Conservation (phyloP, 2,113 vertebrate genomes). For the Ceuthmochares aereus region DNA sequence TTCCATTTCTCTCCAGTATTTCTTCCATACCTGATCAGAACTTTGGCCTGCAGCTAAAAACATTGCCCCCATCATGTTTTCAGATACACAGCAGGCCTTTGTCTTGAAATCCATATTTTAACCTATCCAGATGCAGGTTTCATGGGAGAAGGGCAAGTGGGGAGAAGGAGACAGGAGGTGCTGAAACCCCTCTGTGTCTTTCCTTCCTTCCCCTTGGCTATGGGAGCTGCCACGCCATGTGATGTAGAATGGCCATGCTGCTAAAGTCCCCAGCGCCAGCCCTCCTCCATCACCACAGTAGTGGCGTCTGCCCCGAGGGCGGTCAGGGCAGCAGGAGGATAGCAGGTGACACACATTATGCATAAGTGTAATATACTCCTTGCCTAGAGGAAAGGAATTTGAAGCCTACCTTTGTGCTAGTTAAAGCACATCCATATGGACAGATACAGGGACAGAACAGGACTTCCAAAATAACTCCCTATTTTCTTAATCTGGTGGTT, state of each 20-base stretch:
- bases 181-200: not conserved
- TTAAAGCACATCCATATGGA: not conserved
- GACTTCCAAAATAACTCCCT: not conserved
- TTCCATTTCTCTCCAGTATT: not conserved
- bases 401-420: not conserved
- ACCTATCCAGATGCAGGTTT: not conserved
- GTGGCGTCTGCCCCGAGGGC: rapidly evolving
- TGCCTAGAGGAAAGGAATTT: not conserved
- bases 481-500: not conserved
- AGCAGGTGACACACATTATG: not conserved
- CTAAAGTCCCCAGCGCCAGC: not conserved
- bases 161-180: not conserved
- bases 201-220: not conserved
- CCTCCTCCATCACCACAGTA: not conserved
- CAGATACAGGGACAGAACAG: not conserved
- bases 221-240: not conserved
- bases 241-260: not conserved
- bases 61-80: not conserved
- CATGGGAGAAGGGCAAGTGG: not conserved
- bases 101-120: not conserved
- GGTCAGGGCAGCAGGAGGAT: not conserved
- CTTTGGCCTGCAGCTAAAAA: not conserved
- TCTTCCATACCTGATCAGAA: not conserved
- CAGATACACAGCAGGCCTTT: not conserved
- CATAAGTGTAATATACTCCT: not conserved